Percentiles rank a stretch among this genome's conserved stretches.
These are phyloP conservation scores for Belonocnema kinseyi DNA, from an alignment of 1,140 invertebrate species.

Conservation along the genomic window DNA sequence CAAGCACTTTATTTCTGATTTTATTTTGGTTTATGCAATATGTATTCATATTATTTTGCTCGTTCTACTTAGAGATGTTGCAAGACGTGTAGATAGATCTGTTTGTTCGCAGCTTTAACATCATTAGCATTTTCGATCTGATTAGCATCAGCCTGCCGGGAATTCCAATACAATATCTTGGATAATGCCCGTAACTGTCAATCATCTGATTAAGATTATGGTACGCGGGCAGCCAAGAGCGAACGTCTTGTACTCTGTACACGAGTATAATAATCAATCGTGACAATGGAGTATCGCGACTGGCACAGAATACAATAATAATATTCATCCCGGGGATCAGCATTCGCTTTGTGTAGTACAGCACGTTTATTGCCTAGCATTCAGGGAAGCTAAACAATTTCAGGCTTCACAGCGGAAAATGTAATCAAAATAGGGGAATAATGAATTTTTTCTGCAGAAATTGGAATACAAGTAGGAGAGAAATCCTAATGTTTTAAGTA, in stretches of 20 bases:
- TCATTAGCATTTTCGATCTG: conserved; percentile 17
- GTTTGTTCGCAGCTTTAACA: neutral
- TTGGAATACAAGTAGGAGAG: too few relatives aligned
- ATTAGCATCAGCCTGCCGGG: conserved; percentile 13
- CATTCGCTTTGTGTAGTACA: conserved; percentile 9
- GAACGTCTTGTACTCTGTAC: conserved; percentile 25
- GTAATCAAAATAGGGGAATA: too few relatives aligned
- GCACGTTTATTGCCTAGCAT: neutral
- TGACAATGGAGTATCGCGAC: conserved; percentile 24
- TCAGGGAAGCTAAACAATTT: neutral
- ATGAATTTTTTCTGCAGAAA: too few relatives aligned
- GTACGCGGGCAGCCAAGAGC: neutral
- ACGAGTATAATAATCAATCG: conserved; percentile 25
- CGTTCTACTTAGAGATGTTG: too few relatives aligned
- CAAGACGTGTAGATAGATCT: too few relatives aligned
- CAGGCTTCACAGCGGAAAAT: too few relatives aligned
- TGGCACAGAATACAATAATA: conserved; percentile 28
- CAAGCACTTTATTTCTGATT: too few relatives aligned
- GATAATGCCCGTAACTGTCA: conserved; percentile 19
- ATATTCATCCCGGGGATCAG: conserved; percentile 23
- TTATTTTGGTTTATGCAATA: too few relatives aligned
- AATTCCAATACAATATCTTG: conserved; percentile 11
- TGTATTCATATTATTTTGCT: too few relatives aligned
- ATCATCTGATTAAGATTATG: conserved; percentile 23
- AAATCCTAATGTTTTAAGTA: too few relatives aligned